These are phyloP conservation scores for Acanthis flammea DNA, from an alignment of 2,797 vertebrate genomes.

Conservation along the genomic window DNA sequence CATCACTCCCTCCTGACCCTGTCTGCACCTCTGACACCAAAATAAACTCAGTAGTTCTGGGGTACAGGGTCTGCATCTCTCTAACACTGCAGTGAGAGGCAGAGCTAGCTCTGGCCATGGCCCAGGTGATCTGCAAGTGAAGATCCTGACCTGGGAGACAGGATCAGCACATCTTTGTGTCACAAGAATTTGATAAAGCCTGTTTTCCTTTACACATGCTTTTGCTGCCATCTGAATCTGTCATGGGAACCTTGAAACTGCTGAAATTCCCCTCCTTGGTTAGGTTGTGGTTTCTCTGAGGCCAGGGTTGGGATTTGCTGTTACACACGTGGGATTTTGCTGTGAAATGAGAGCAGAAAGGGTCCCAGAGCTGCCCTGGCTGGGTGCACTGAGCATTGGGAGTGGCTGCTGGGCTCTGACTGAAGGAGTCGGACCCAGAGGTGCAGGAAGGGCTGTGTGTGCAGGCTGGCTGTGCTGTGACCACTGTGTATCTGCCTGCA, in stretches of 20 bases:
- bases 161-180: background rate
- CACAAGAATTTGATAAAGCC: background rate
- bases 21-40: background rate
- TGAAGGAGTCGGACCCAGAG: accelerated
- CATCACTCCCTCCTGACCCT: background rate
- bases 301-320: background rate
- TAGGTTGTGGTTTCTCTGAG: background rate
- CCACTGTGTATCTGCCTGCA: conserved; percentile 45
- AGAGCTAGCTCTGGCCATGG: background rate
- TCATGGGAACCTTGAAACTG: background rate
- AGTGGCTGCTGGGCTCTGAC: background rate
- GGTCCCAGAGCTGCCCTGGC: background rate
- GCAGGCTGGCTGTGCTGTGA: accelerated
- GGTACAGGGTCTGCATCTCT: background rate
- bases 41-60: background rate
- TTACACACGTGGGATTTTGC: background rate
- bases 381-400: background rate
- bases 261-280: background rate
- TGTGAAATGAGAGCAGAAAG: background rate
- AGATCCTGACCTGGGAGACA: background rate
- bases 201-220: background rate
- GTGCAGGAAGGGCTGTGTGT: background rate
- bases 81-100: background rate
- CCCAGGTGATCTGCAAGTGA: background rate
- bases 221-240: background rate